Percentiles rank a stretch among this genome's conserved stretches.
phyloP scores from a whole-genome alignment of 2,797 vertebrate species.

The Fringilla coelebs region DNA sequence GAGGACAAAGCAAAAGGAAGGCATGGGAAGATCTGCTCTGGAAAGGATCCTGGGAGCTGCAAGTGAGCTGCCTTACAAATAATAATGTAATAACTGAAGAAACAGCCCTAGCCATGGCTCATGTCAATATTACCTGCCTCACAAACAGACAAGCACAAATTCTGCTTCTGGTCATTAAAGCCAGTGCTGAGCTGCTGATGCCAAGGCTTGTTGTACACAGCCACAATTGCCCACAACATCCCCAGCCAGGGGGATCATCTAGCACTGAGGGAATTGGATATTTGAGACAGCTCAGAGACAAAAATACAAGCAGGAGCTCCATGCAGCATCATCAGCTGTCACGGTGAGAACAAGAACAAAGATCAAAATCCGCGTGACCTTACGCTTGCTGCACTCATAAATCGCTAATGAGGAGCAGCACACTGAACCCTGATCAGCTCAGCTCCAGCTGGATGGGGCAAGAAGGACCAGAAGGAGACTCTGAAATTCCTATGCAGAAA shows the following conservation, averaged over 20 bases:
- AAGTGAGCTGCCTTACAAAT: neutral
- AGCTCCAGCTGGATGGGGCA: neutral
- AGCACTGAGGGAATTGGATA: neutral
- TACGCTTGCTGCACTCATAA: neutral
- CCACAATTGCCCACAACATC: neutral
- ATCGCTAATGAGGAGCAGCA: neutral
- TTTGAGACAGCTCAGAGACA: neutral
- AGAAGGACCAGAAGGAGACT: neutral
- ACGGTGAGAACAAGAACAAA: neutral
- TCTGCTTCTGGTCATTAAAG: neutral
- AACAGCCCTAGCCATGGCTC: neutral
- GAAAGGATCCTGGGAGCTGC: neutral
- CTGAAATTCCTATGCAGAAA: neutral
- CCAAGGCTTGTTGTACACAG: neutral
- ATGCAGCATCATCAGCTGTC: neutral
- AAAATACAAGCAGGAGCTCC: neutral
- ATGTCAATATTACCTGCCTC: neutral
- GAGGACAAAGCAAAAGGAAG: neutral
- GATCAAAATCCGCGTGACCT: neutral
- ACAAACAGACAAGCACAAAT: neutral
- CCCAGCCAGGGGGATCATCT: neutral
- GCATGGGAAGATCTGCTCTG: neutral
- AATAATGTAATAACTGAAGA: neutral
- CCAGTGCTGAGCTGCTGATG: neutral
- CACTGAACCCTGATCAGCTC: neutral